Percentiles rank a stretch among this genome's conserved stretches.
Conservation (phyloP, 2,888 invertebrate genomes). For the Aspidiotus destructor region DNA sequence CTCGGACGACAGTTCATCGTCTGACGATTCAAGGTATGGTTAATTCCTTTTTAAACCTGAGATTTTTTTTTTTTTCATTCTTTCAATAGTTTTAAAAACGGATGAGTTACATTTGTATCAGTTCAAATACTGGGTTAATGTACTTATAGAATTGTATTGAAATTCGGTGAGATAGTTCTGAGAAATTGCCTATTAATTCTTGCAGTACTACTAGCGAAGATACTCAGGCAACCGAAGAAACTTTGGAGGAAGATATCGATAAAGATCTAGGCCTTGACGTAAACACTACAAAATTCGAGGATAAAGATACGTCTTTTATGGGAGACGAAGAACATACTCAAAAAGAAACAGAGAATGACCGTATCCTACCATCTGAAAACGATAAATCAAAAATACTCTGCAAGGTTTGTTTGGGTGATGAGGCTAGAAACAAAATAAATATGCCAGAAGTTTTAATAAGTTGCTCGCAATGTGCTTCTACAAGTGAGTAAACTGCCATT, state of each 20-base stretch:
- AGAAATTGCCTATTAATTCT: background rate
- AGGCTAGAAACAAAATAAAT: conserved; percentile 45
- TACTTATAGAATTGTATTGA: no score
- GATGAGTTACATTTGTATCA: background rate
- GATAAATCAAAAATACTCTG: conserved; percentile 41
- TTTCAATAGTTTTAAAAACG: no score
- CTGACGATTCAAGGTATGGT: conserved; percentile 45
- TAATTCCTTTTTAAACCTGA: background rate
- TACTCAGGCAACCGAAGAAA: conserved; percentile 26
- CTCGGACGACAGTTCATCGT: conserved; percentile 45
- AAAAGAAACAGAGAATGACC: conserved; percentile 31
- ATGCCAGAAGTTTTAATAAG: conserved; percentile 49
- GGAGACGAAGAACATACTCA: conserved; percentile 19
- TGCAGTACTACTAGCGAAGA: conserved; percentile 30
- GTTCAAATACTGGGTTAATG: background rate
- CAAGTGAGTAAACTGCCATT: conserved; percentile 47
- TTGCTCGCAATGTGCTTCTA: conserved; percentile 52
- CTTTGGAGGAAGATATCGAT: conserved; percentile 24
- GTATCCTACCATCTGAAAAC: conserved; percentile 25
- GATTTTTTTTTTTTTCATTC: no score
- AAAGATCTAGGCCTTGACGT: conserved; percentile 25
- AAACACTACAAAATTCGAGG: conserved; percentile 18
- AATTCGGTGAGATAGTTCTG: no score
- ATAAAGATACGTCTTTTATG: conserved; percentile 1
- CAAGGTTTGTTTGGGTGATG: conserved; percentile 45